phyloP scores from a whole-genome alignment of 2,888 invertebrate genomes.

The Cheilosia pagana region DNA sequence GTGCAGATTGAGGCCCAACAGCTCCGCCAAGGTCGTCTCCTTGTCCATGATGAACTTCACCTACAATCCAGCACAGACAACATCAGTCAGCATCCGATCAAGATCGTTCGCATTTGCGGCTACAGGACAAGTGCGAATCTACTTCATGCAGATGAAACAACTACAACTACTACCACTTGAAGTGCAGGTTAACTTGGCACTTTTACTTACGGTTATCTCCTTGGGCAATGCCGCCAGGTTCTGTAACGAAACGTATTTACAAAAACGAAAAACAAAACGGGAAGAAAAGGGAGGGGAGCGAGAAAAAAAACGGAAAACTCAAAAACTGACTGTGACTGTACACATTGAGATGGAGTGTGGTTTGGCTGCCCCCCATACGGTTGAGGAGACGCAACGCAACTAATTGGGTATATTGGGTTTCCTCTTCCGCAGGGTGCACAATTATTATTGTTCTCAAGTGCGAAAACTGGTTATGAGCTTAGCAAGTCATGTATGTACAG shows the following conservation, averaged over 20 bases:
- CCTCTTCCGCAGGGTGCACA: conserved; percentile 7
- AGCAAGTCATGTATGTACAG: conserved; percentile 68
- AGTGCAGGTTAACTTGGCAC: conserved; percentile 44
- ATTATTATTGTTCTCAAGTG: conserved; percentile 40
- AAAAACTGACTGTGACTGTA: conserved; percentile 66
- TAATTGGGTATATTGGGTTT: not conserved
- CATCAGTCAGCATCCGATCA: conserved; percentile 14
- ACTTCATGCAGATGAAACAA: conserved; percentile 57
- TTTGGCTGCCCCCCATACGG: not conserved
- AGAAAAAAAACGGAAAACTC: conserved; percentile 28
- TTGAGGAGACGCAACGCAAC: not conserved
- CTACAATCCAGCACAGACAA: conserved; percentile 84
- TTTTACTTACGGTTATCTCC: conserved; percentile 90
- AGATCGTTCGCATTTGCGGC: not conserved
- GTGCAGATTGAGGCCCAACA: conserved; percentile 95
- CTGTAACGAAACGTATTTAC: conserved; percentile 86
- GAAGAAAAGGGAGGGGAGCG: conserved; percentile 12
- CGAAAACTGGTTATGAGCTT: conserved; percentile 47
- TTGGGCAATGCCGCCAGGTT: conserved; percentile 91
- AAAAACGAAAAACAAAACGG: conserved; percentile 76
- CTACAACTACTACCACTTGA: conserved; percentile 39
- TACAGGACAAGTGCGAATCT: conserved; percentile 46
- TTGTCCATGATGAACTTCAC: conserved; percentile 97
- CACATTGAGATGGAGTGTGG: conserved; percentile 38
- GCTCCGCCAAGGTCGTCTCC: conserved; percentile 95